Evolutionary conservation across 2,797 vertebrate genomes (phyloP).

Genomic region (Potorous gilbertii): DNA sequence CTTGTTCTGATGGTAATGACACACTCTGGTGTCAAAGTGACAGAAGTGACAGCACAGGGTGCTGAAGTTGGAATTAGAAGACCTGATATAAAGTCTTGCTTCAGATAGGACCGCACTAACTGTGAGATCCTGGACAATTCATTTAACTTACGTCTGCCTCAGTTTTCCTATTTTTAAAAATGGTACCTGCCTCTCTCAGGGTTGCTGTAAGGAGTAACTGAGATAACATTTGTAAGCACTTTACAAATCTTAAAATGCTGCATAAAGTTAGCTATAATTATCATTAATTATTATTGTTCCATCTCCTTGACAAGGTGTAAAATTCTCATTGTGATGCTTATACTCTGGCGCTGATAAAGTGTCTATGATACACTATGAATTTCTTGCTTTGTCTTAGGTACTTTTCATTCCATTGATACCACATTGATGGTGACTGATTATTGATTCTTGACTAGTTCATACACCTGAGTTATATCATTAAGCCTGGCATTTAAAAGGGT

Average conservation of each 20-base stretch:
- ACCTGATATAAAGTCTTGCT: neutral
- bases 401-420: neutral
- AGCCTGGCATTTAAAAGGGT: neutral
- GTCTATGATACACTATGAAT: neutral
- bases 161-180: neutral
- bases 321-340: neutral
- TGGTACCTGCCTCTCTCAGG: neutral
- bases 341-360: neutral
- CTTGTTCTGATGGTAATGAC: neutral
- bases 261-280: neutral
- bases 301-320: neutral
- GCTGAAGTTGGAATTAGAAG: neutral
- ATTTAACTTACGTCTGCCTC: neutral
- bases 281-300: neutral
- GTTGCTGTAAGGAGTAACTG: neutral
- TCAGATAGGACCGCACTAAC: neutral
- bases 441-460: neutral
- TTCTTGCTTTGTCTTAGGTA: neutral
- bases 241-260: neutral
- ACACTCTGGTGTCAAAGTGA: neutral
- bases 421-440: neutral
- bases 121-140: neutral
- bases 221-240: neutral
- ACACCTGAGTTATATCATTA: neutral
- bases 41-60: neutral